These are phyloP conservation scores for Drosophila rhopaloa DNA, from an alignment of 1,140 invertebrate species.

Conservation along the genomic window DNA sequence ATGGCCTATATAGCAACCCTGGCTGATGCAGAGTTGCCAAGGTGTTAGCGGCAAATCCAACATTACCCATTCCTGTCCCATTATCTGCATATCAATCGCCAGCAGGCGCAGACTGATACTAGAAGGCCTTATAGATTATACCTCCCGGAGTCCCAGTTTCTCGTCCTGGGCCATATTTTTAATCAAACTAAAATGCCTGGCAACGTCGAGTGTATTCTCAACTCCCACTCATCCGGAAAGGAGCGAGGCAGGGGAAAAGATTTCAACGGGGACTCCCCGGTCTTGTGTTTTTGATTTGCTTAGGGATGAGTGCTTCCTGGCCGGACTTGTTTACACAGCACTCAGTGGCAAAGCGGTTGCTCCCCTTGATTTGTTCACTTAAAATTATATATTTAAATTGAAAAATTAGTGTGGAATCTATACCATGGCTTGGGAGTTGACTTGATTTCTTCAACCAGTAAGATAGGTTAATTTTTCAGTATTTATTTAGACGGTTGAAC, in stretches of 20 bases:
- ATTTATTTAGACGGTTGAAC: too few species aligned
- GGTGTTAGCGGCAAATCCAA: conserved; percentile 33
- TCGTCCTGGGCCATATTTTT: conserved; percentile 59
- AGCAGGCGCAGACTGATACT: conserved; percentile 38
- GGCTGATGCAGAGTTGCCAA: conserved; percentile 45
- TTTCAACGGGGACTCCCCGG: not conserved
- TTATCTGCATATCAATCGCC: conserved; percentile 68
- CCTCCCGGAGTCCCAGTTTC: not conserved
- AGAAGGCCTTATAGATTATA: conserved; percentile 43
- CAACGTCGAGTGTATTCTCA: conserved; percentile 33
- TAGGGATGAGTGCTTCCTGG: conserved; percentile 10
- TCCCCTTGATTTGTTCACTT: conserved; percentile 12
- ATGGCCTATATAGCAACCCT: conserved; percentile 43
- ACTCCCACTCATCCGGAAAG: conserved; percentile 1
- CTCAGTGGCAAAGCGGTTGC: conserved; percentile 7
- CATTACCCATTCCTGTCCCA: not conserved
- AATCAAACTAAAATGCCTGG: conserved; percentile 80
- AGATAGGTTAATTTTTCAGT: not conserved
- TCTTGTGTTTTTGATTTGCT: conserved; percentile 4
- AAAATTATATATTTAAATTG: conserved; percentile 9
- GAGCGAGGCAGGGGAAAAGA: not conserved
- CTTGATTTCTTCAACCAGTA: not conserved
- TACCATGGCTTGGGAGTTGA: not conserved
- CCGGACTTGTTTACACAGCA: conserved; percentile 18
- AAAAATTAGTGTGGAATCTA: conserved; percentile 1